Evolutionary conservation across 2,888 invertebrate species (phyloP), one percentile per base, ranked within the genome.

Genomic region (Cheilosia scutellata): DNA sequence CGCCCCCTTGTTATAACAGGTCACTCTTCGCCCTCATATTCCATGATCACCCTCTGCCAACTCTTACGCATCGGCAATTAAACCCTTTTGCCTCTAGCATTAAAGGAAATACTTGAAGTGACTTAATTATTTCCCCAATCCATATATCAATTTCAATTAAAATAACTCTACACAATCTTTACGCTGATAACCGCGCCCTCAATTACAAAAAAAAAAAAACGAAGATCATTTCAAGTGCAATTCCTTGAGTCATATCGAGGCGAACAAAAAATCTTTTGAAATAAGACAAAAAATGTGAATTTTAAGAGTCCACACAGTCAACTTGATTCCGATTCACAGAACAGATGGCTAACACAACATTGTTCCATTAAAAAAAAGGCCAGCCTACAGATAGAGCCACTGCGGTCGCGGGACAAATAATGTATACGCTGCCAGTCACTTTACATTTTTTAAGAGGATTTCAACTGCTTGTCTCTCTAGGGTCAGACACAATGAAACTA

Each of bases 261-360:
- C 72, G 27, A 47, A 16, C 11, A 47, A 60, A 68, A 37, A 37
- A 37, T 65, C n/a, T 47, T 47, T 47, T 49, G 11, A 70, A 70
- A 65, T 33, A 37, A 74, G 71, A 60, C 70, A 27, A 40, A 49
- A 55, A 62, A 71, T 71, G 53, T 62, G 55, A 75, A 65, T 66
- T 70, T 77, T 47, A 72, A 72, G 57, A 72, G 68, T 55, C 25
- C 49, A 40, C 55, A 29, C 49, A 68, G 49, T 29, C 42, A 75
- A 79, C 53, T 53, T 29, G 55, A 83, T 70, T 57, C 63, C 25
- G 44, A 57, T 53, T 27, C 44, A 51, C 55, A 71, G 75, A 70
- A 47, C 76, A 86, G 86, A 80, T 80, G 86, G 80, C 76, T 86
- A 72, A 72, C 76, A 86, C 72, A 82, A 72, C 86, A 86, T 86